These are phyloP conservation scores for Collichthys lucidus DNA, from an alignment of 2,113 vertebrate species.

Conservation along the genomic window DNA sequence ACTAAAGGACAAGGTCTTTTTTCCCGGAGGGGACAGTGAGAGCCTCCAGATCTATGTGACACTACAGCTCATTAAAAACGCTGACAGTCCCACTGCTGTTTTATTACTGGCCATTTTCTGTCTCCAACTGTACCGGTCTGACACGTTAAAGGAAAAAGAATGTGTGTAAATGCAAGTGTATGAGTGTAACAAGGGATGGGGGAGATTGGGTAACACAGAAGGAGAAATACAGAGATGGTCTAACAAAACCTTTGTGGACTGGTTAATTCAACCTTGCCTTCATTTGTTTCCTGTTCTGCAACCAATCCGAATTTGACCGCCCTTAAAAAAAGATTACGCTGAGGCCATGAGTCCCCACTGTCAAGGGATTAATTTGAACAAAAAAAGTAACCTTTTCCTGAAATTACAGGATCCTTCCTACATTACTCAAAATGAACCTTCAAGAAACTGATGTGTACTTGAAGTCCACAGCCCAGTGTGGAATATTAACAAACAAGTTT, in stretches of 20 bases:
- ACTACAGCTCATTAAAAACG: constrained; percentile 72
- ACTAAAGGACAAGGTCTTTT: constrained; percentile 58
- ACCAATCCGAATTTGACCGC: constrained; percentile 28
- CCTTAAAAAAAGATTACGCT: neutral
- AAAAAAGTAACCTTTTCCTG: constrained; percentile 45
- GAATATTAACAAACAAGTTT: too few species aligned
- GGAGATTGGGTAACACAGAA: neutral
- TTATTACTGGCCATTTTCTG: constrained; percentile 60
- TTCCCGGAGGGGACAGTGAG: constrained; percentile 52
- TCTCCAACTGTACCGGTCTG: constrained; percentile 22
- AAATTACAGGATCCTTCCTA: constrained; percentile 23
- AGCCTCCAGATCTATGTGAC: constrained; percentile 65
- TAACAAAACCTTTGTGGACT: constrained; percentile 27
- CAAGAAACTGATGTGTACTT: neutral
- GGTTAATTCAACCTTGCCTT: constrained; percentile 33
- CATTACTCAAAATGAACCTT: neutral
- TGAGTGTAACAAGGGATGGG: neutral
- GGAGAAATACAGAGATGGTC: neutral
- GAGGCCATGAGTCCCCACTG: neutral
- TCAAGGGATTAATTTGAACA: constrained; percentile 57
- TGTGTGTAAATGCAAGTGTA: constrained; percentile 25
- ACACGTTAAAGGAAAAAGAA: constrained; percentile 34
- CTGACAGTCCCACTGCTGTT: constrained; percentile 62
- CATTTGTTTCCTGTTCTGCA: constrained; percentile 38
- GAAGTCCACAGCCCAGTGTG: too few species aligned